Percentiles rank a stretch among this genome's conserved stretches.
Evolutionary conservation across 2,888 invertebrate species (phyloP).

Genomic region (Conops quadrifasciatus): DNA sequence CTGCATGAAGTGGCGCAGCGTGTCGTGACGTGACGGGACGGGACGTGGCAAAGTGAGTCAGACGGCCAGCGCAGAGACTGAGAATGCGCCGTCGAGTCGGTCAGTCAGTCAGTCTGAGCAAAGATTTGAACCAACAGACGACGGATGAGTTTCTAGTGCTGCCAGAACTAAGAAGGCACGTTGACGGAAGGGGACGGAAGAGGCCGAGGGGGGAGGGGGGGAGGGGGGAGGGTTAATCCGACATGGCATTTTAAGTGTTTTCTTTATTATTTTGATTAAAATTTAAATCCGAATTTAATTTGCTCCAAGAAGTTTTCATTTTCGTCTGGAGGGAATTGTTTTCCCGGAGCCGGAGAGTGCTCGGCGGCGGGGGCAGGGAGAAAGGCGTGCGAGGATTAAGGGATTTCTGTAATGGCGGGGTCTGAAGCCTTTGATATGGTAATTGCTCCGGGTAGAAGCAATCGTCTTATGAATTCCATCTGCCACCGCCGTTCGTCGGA

Average conservation of each 20-base stretch:
- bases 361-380: background rate
- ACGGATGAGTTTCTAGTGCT: background rate
- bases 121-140: background rate
- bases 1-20: too few relatives aligned
- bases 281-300: conserved; percentile 49
- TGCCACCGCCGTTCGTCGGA: background rate
- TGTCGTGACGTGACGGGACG: background rate
- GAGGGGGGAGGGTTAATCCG: conserved; percentile 42
- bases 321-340: conserved; percentile 5
- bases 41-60: background rate
- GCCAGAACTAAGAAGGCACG: background rate
- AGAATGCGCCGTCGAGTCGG: too few relatives aligned
- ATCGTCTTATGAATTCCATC: conserved; percentile 12
- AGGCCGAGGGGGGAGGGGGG: background rate
- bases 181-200: background rate
- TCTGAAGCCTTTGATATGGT: background rate
- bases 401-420: conserved; percentile 19
- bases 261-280: conserved; percentile 51
- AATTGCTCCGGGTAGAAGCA: background rate
- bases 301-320: conserved; percentile 45
- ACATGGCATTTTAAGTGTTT: conserved; percentile 50
- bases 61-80: conserved; percentile 6
- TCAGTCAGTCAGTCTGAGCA: too few relatives aligned
- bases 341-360: background rate
- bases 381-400: conserved; percentile 18